Evolutionary conservation across 2,797 vertebrate species (phyloP), one percentile per base, ranked within the genome.

Genomic region (Holocentrus rufus): DNA sequence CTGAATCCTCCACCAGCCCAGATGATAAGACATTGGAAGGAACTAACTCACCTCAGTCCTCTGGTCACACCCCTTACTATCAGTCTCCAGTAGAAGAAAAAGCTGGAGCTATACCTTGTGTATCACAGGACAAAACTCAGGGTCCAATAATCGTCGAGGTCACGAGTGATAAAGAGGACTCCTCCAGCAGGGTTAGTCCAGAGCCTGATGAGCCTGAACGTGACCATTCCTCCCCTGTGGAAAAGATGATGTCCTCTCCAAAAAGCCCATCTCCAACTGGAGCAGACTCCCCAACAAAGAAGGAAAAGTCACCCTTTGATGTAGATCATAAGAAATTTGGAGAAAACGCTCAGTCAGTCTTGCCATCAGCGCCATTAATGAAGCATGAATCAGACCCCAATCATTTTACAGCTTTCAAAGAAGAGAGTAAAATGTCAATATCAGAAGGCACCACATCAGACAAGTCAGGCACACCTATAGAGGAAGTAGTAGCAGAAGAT

Each of bases 371-470:
- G 52, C 89, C 93, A 58, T 42, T 88, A 69, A 90, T 90, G 72
- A 94, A 94, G 86, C 90, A 93, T 34, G 94, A 95, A 80, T 50
- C 72, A 23, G 96, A 97, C 72, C 91, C 88, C 49, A 93, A 90
- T 77, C 94, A 92, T 69, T 95, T 95, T 5, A 89, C 94, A 31
- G 89, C 92, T 20, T 94, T 96, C 77, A 99, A 99, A 92, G 97
- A 98, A 84, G 97, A 99, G 14, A 97, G 95, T 34, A 99, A 98
- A 93, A 98, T 99, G 97, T 98, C 98, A 1, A 98, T 99, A 92
- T 99, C 97, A 60, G 98, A 99, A 90, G 97, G 97, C 23, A 99
- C 97, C 9, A 95, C 96, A 71, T 99, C 97, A 69, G 98, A 99
- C 89, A 99, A 96, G 79, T 99, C 97, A 76, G 96, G 92, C 57